Evolutionary conservation across 2,888 invertebrate species (phyloP).

Genomic region (Listrodromus nycthemerus): DNA sequence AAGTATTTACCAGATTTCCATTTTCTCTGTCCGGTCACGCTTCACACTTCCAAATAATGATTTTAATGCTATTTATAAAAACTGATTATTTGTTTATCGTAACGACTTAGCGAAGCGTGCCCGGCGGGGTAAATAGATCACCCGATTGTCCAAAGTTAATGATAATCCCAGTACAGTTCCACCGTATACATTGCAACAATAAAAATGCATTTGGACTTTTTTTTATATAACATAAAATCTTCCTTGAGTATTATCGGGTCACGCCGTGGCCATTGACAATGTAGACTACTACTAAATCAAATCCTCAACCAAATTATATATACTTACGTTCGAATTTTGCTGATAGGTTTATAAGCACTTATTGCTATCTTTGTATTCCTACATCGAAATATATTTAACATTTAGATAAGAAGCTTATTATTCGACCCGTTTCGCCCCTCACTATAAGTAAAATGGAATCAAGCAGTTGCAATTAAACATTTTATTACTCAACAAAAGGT

Average conservation of each 20-base stretch:
- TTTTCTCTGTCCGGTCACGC: conserved; percentile 4
- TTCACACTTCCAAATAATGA: conserved; percentile 48
- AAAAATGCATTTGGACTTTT: conserved; percentile 46
- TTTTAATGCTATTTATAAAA: conserved; percentile 42
- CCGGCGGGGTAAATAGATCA: conserved; percentile 10
- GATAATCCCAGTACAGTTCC: conserved; percentile 17
- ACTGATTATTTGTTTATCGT: background rate
- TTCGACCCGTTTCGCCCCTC: background rate
- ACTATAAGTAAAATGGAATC: background rate
- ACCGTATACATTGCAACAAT: background rate
- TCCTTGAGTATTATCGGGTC: conserved; percentile 63
- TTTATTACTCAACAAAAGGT: conserved; percentile 82
- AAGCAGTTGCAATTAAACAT: conserved; percentile 75
- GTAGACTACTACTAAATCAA: conserved; percentile 1
- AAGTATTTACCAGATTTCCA: conserved; percentile 67
- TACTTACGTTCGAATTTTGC: conserved; percentile 50
- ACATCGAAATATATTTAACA: conserved; percentile 70
- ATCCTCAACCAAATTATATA: conserved; percentile 55
- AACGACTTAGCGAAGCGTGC: conserved; percentile 18
- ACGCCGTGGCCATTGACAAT: conserved; percentile 44
- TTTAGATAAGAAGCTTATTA: conserved; percentile 57
- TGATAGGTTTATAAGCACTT: conserved; percentile 52
- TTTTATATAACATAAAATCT: conserved; percentile 49
- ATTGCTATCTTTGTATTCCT: conserved; percentile 66
- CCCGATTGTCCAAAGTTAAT: conserved; percentile 63